Evolutionary conservation across 1,140 invertebrate genomes (phyloP), one percentile per base, ranked within the genome.

Genomic region (Ips nitidus): DNA sequence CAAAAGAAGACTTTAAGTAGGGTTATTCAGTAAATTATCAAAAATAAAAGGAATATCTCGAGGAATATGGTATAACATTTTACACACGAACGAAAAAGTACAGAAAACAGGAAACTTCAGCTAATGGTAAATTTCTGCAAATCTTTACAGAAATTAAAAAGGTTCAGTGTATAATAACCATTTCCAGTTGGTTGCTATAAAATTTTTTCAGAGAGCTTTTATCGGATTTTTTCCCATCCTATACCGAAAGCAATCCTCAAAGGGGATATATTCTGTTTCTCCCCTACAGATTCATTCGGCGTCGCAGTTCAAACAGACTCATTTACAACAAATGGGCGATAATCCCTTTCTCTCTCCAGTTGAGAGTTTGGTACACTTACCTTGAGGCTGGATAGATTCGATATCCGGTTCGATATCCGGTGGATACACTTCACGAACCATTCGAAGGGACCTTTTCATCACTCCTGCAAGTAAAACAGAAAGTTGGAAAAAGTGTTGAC

Each of bases 401-500:
- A 64, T 75, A 63, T 77, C 76, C 8, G 75, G 66, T 53, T 77
- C 76, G 5, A 78, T 72, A 73, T 76, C 77, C 0, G 67, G 67
- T 52, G 76, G 75, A 67, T 76, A 76, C 36, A 78, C 72, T 59
- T 77, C 78, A 47, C 75, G 71, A 37, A 75, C 71, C 69, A 77
- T 74, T 43, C 76, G 74, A 55, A 72, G 75, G 5, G 75, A 75
- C 69, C 78, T 70, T 67, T 73, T 76, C 2, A 76, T 72, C 8
- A 78, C 75, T 57, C 78, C 79, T 80, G 75, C 39, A 78, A 76
- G 56, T 59, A 74, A 57, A 69, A 61, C 2, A 57, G 22, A 22
- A 22, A 22, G 22, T 22, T 22, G 0, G 22, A 22, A 22, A 22
- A 22, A 22, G 22, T 22, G 22, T 22, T 22, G 22, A 22, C 22